Conservation (phyloP, 2,797 vertebrate species). For the Alauda arvensis region DNA sequence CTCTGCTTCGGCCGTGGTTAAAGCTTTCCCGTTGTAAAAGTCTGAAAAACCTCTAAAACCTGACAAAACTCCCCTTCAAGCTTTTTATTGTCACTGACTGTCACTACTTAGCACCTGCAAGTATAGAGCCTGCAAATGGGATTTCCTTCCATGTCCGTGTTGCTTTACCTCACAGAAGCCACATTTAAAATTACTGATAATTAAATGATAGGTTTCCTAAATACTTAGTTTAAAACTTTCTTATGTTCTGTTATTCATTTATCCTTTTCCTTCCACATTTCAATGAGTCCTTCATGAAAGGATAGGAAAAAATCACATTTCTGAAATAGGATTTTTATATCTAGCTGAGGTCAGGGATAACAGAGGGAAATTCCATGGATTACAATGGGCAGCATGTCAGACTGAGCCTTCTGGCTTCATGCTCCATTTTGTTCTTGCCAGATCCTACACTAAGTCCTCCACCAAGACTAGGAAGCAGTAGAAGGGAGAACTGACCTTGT, state of each 20-base stretch:
- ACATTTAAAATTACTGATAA: not conserved
- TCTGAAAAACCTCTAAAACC: no score
- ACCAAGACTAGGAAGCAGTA: not conserved
- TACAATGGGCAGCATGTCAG: not conserved
- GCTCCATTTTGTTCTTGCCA: not conserved
- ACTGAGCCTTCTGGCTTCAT: not conserved
- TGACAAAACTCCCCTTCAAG: not conserved
- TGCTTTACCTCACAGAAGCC: not conserved
- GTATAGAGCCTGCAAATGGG: not conserved
- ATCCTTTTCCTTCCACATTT: not conserved
- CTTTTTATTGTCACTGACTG: not conserved
- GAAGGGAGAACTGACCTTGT: not conserved
- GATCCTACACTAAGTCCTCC: rapidly evolving
- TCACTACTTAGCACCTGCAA: not conserved
- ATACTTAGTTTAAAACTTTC: not conserved
- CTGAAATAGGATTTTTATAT: not conserved
- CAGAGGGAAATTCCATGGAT: rapidly evolving
- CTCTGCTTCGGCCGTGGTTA: rapidly evolving
- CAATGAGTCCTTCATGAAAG: not conserved
- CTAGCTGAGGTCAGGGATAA: not conserved
- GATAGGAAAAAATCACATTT: not conserved
- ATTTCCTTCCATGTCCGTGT: not conserved
- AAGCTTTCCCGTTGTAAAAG: not conserved
- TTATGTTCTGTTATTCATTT: not conserved
- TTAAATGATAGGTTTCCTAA: not conserved